Conservation (phyloP, 2,113 vertebrate genomes). For the Spermophilus dauricus region DNA sequence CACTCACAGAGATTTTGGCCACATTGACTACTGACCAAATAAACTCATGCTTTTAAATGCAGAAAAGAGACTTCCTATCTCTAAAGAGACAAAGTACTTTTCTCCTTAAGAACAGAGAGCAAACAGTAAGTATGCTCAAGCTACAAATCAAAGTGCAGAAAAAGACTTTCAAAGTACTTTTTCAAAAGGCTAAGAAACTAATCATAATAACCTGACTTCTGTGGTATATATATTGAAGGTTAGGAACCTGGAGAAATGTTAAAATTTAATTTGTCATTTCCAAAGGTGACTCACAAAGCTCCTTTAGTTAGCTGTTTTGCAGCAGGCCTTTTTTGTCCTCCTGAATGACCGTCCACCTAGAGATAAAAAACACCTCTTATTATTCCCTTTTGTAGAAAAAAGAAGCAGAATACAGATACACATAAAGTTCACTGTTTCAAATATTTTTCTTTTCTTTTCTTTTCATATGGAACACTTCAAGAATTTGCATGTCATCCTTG, state of each 20-base stretch:
- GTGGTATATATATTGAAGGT: background rate
- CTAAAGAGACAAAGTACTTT: background rate
- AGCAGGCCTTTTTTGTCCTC: conserved; percentile 94
- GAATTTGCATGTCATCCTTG: too few species aligned
- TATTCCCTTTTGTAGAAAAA: conserved; percentile 60
- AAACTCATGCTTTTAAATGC: background rate
- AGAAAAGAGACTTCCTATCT: background rate
- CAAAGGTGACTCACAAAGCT: conserved; percentile 93
- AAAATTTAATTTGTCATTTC: conserved; percentile 44
- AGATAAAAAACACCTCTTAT: conserved; percentile 78
- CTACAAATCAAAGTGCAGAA: background rate
- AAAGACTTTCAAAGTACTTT: conserved; percentile 19
- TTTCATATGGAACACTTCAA: too few species aligned
- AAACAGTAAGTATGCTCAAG: background rate
- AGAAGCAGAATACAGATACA: background rate
- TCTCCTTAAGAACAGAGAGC: background rate
- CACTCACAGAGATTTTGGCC: background rate
- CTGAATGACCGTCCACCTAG: conserved; percentile 88
- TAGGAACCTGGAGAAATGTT: conserved; percentile 26
- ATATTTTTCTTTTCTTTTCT: background rate
- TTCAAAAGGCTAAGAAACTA: background rate
- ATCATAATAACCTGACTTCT: background rate
- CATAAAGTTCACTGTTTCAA: background rate
- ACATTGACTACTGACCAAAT: background rate
- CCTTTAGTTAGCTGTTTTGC: conserved; percentile 95